These are phyloP conservation scores for Drosophila funebris DNA, from an alignment of 1,140 invertebrate species.

Conservation along the genomic window DNA sequence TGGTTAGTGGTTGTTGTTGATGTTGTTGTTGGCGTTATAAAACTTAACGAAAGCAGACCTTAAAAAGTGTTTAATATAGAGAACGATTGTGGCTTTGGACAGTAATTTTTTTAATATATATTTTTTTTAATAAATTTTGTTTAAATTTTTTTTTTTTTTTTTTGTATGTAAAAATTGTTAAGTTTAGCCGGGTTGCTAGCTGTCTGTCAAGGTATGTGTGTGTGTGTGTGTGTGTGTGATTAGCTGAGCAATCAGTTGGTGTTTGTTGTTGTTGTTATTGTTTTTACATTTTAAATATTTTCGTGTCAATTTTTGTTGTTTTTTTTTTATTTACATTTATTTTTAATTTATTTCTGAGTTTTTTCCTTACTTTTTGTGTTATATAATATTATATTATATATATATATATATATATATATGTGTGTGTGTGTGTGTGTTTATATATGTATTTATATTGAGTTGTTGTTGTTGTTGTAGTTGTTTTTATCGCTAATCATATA, in stretches of 20 bases:
- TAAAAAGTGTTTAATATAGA: slow-evolving; percentile 19
- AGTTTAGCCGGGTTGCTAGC: slow-evolving; percentile 1
- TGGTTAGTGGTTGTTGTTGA: slow-evolving; percentile 18
- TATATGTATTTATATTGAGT: slow-evolving; percentile 39
- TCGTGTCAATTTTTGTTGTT: slow-evolving; percentile 19
- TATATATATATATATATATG: slow-evolving; percentile 17
- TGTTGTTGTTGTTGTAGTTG: slow-evolving; percentile 34
- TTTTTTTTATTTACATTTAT: slow-evolving; percentile 54
- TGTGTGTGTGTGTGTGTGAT: slow-evolving; percentile 26
- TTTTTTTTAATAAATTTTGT: background rate
- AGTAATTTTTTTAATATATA: slow-evolving; percentile 21
- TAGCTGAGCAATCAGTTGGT: slow-evolving; percentile 14
- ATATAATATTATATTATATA: slow-evolving; percentile 33
- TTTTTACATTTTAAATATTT: slow-evolving; percentile 24
- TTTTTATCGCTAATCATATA: slow-evolving; percentile 67
- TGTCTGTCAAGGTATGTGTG: slow-evolving; percentile 27
- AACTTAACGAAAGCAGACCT: slow-evolving; percentile 59
- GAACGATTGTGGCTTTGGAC: slow-evolving; percentile 67
- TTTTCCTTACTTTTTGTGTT: slow-evolving; percentile 32
- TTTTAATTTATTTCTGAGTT: slow-evolving; percentile 42
- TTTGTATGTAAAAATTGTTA: slow-evolving; percentile 4
- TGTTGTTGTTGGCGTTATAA: slow-evolving; percentile 24
- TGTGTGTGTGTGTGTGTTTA: slow-evolving; percentile 24
- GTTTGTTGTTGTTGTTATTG: background rate
- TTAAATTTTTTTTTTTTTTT: slow-evolving; percentile 20